Conservation (phyloP, 2,888 invertebrate genomes). For the Hydropsyche betteni region DNA sequence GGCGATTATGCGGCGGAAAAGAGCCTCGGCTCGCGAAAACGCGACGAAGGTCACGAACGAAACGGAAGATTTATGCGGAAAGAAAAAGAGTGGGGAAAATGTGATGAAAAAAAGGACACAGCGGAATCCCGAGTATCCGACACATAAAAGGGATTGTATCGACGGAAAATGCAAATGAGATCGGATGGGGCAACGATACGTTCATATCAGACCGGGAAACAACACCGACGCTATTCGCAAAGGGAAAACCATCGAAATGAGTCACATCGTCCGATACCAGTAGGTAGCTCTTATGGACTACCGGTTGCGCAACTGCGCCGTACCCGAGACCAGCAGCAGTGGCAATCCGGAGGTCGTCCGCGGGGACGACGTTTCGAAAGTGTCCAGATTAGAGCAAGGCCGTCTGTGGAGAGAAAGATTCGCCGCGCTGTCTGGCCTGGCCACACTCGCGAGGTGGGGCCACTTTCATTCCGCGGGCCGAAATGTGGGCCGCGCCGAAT, state of each 20-base stretch:
- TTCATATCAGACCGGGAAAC: constrained; percentile 28
- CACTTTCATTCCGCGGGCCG: constrained; percentile 9
- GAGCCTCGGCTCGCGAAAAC: constrained; percentile 23
- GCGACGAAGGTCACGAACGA: constrained; percentile 20
- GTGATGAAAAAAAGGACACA: too few relatives aligned
- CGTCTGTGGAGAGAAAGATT: constrained; percentile 21
- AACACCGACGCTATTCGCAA: too few relatives aligned
- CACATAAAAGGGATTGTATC: too few relatives aligned
- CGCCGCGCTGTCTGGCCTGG: constrained; percentile 45
- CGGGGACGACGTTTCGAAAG: constrained; percentile 24
- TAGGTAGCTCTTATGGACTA: constrained; percentile 26
- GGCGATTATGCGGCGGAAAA: neutral
- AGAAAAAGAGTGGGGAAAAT: too few relatives aligned
- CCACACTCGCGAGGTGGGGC: neutral
- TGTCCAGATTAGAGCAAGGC: constrained; percentile 23
- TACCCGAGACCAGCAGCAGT: too few relatives aligned
- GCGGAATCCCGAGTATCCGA: too few relatives aligned
- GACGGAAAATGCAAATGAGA: too few relatives aligned
- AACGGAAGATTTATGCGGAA: too few relatives aligned
- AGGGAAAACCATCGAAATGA: too few relatives aligned
- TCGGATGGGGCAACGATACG: too few relatives aligned
- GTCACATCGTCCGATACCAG: neutral
- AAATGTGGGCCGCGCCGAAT: constrained; percentile 41
- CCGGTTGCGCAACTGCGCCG: constrained; percentile 42
- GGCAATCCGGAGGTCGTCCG: neutral